Percentiles rank a stretch among this genome's conserved stretches.
Evolutionary conservation across 2,113 vertebrate species (phyloP).

Genomic region (Progne subis): DNA sequence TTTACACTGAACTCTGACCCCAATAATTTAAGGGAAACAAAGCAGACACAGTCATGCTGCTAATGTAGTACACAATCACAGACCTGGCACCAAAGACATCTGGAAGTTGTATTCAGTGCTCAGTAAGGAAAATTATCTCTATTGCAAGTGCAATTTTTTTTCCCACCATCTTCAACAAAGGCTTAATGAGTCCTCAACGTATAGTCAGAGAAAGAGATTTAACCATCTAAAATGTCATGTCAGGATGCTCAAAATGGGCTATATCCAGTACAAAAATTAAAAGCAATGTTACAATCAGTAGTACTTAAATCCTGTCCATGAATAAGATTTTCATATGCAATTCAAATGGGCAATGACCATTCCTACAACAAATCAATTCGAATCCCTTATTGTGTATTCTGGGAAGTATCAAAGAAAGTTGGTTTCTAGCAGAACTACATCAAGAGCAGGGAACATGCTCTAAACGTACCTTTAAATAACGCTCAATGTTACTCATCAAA

Average conservation of each 20-base stretch:
- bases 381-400: background rate
- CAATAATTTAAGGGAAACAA: background rate
- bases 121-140: background rate
- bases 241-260: background rate
- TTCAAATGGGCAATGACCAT: background rate
- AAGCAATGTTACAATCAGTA: background rate
- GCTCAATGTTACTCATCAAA: slow-evolving; percentile 96
- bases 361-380: background rate
- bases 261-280: background rate
- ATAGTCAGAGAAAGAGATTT: background rate
- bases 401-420: background rate
- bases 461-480: slow-evolving; percentile 89
- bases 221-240: background rate
- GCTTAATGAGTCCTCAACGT: background rate
- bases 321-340: background rate
- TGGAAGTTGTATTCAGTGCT: background rate
- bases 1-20: background rate
- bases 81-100: background rate
- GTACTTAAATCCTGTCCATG: background rate
- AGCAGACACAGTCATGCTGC: background rate
- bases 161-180: background rate
- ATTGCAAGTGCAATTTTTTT: background rate
- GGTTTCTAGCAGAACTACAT: background rate
- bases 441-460: background rate
- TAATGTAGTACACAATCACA: background rate